Evolutionary conservation across 1,140 invertebrate genomes (phyloP).

Genomic region (Portunus trituberculatus): DNA sequence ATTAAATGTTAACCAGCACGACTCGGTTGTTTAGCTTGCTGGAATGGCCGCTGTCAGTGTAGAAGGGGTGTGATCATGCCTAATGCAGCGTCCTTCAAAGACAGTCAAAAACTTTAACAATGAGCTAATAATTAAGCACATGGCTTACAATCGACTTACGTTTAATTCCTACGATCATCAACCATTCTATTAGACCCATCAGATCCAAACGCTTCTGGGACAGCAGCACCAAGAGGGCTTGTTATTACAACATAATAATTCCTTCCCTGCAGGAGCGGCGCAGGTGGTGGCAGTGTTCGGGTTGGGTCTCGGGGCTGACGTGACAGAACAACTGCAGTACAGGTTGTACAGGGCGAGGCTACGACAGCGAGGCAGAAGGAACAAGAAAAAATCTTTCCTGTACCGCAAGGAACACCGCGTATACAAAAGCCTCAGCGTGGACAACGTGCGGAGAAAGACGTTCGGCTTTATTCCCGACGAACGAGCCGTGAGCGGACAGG

Average conservation of each 20-base stretch:
- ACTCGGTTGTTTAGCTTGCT: no score
- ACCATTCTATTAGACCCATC: no score
- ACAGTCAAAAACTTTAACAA: no score
- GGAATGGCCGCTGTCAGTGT: no score
- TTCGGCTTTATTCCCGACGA: conserved; percentile 32
- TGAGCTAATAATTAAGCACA: no score
- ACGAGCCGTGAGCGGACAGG: not conserved
- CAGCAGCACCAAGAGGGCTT: not conserved
- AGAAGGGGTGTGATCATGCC: no score
- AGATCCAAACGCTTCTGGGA: no score
- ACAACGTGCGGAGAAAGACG: conserved; percentile 40
- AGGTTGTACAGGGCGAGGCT: not conserved
- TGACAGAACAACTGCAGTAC: not conserved
- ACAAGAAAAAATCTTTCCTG: not conserved
- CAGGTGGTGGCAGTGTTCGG: conserved; percentile 35
- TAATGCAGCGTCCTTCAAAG: not conserved
- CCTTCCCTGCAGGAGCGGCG: not conserved
- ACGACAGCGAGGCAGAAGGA: not conserved
- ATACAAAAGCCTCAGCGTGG: conserved; percentile 36
- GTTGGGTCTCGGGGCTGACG: not conserved
- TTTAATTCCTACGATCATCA: no score
- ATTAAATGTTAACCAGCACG: not conserved
- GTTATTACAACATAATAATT: not conserved
- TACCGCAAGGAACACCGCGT: not conserved
- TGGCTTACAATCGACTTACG: no score